Evolutionary conservation across 2,113 vertebrate genomes (phyloP).

Genomic region (Syngnathus typhle): DNA sequence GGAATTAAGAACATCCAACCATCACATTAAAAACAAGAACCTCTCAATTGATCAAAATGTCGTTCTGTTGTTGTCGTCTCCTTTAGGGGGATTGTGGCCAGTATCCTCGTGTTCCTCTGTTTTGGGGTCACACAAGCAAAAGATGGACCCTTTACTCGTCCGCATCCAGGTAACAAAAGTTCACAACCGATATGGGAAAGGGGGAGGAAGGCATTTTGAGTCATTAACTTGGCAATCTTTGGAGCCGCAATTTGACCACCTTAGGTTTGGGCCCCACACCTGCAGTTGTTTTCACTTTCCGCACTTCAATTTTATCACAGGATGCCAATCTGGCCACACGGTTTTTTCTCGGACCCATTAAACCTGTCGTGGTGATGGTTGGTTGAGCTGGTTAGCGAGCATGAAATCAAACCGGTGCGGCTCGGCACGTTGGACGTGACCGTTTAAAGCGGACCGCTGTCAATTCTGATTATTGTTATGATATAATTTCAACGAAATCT

Average conservation of each 20-base stretch:
- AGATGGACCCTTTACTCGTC: conserved; percentile 95
- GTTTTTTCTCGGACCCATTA: neutral
- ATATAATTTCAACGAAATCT: too few relatives aligned
- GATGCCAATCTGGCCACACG: neutral
- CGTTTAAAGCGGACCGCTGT: too few relatives aligned
- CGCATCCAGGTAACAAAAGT: conserved; percentile 85
- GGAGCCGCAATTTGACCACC: too few relatives aligned
- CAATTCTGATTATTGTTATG: too few relatives aligned
- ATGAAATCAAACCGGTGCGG: neutral
- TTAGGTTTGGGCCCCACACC: too few relatives aligned
- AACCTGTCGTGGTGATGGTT: neutral
- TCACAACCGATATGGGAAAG: neutral
- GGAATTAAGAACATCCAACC: too few relatives aligned
- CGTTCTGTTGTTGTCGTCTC: conserved; percentile 24
- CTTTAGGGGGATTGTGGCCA: conserved; percentile 91
- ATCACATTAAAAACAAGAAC: too few relatives aligned
- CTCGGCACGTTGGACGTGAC: neutral
- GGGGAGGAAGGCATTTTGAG: neutral
- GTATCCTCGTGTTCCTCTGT: conserved; percentile 95
- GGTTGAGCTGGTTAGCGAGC: neutral
- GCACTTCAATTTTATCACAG: neutral
- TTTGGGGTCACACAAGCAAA: conserved; percentile 98
- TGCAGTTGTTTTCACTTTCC: neutral
- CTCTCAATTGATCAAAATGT: too few relatives aligned
- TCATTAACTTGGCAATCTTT: neutral